phyloP scores from a whole-genome alignment of 2,888 invertebrate genomes.

The Papilio demoleus region DNA sequence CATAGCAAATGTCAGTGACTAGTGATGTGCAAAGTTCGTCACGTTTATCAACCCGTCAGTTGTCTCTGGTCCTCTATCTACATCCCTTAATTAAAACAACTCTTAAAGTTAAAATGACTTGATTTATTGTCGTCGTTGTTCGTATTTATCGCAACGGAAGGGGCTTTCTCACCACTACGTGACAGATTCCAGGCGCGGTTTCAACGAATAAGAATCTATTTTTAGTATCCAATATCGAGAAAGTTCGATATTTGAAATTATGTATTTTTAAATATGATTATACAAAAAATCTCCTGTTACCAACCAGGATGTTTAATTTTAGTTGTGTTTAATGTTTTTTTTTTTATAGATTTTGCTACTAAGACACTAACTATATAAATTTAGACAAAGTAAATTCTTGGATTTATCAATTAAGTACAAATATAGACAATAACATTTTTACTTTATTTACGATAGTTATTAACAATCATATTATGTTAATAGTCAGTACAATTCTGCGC shows the following conservation, averaged over 20 bases:
- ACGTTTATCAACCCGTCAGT: slow-evolving; percentile 20
- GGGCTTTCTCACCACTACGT: slow-evolving; percentile 30
- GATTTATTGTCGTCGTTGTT: slow-evolving; percentile 19
- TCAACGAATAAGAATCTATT: slow-evolving; percentile 9
- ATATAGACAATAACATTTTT: neutral
- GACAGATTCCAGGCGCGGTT: slow-evolving; percentile 21
- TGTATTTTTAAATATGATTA: neutral
- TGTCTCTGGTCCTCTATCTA: slow-evolving; percentile 14
- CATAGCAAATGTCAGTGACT: neutral
- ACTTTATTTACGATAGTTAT: neutral
- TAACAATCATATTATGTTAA: slow-evolving; percentile 14
- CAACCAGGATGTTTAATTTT: too few species aligned
- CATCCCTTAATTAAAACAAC: slow-evolving; percentile 28
- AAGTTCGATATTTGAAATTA: neutral
- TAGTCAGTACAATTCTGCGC: slow-evolving; percentile 24
- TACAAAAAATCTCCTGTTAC: too few species aligned
- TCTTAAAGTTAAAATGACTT: slow-evolving; percentile 22
- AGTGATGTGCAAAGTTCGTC: slow-evolving; percentile 18
- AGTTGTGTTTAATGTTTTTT: too few species aligned
- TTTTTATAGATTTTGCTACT: too few species aligned
- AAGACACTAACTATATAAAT: too few species aligned
- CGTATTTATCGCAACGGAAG: slow-evolving; percentile 25
- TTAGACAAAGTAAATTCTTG: too few species aligned
- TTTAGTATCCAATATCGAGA: slow-evolving; percentile 15
- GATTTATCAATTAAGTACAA: too few species aligned